Percentiles rank a stretch among this genome's conserved stretches.
These are phyloP conservation scores for Elegia similella DNA, from an alignment of 2,888 invertebrate genomes.

Conservation along the genomic window DNA sequence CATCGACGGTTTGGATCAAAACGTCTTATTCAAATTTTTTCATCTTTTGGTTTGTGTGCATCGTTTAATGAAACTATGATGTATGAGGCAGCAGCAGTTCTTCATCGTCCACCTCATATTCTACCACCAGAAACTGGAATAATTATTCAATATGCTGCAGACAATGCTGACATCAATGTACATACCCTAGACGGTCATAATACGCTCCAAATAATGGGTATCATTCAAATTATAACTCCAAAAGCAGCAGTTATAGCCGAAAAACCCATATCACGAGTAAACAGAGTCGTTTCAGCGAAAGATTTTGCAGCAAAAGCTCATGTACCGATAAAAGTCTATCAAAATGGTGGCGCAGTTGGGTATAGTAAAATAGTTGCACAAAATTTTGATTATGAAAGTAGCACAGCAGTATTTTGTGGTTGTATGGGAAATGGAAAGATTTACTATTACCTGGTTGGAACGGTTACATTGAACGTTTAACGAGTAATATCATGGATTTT, in stretches of 20 bases:
- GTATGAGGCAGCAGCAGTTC: too few species aligned
- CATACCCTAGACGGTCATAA: slow-evolving; percentile 28
- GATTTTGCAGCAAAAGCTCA: slow-evolving; percentile 36
- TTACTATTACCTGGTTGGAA: slow-evolving; percentile 33
- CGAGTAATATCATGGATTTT: slow-evolving; percentile 27
- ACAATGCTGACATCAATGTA: slow-evolving; percentile 33
- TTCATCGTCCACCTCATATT: too few species aligned
- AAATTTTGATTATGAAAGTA: slow-evolving; percentile 21
- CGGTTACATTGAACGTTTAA: slow-evolving; percentile 33
- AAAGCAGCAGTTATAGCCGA: slow-evolving; percentile 21
- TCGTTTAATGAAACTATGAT: too few species aligned
- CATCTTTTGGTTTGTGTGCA: too few species aligned
- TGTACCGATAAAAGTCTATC: slow-evolving; percentile 37
- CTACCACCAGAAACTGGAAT: slow-evolving; percentile 28
- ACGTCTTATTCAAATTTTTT: too few species aligned
- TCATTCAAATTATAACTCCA: too few species aligned
- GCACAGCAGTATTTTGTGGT: too few species aligned
- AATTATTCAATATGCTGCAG: slow-evolving; percentile 30
- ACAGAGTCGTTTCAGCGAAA: slow-evolving; percentile 27
- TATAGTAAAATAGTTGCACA: slow-evolving; percentile 28
- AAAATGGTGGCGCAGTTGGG: slow-evolving; percentile 35
- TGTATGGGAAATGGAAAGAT: slow-evolving; percentile 14
- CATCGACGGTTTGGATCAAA: too few species aligned
- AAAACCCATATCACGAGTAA: slow-evolving; percentile 10
- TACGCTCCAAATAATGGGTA: too few species aligned